Base-by-base conservation (phyloP, 2,888 invertebrate species). In the Harpalus rubripes region DNA sequence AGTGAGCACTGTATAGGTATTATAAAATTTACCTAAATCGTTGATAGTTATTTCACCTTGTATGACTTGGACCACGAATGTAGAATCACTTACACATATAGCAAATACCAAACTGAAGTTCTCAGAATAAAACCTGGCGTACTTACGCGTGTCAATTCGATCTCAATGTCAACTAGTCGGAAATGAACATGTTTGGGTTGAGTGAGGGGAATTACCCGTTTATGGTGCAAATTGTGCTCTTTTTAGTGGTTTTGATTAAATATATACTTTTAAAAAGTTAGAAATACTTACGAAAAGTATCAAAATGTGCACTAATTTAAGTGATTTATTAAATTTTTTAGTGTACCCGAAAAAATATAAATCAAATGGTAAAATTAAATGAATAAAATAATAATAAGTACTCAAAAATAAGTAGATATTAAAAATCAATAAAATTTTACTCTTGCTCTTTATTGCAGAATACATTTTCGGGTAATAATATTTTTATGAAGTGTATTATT, bases 381-480 rank as follows among this genome's bases (percentile, higher is more conserved):
- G 52, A 52, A n/a, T 52, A n/a, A n/a, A 52, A 52, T 1, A 52
- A 52, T 52, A 52, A 52, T 52, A 52, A 52, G n/a, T 52, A n/a
- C 5, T 52, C 5, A 52, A 3, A 3, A 52, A 52, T 3, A 52
- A 52, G 1, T n/a, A 1, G 1, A 1, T n/a, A n/a, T n/a, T n/a
- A n/a, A n/a, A n/a, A n/a, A n/a, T n/a, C n/a, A n/a, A n/a, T n/a
- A n/a, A n/a, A n/a, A n/a, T n/a, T n/a, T n/a, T n/a, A n/a, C n/a
- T n/a, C n/a, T n/a, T n/a, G n/a, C n/a, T n/a, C n/a, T 52, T n/a
- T 52, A 52, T 52, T 52, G 52, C 52, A 52, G 52, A 52, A 52
- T 52, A 52, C 52, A 12, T 52, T 5, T 52, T 52, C 52, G 52
- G 5, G 52, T 22, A 22, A 52, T 1, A 52, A 1, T n/a, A n/a